A percentile compares a stretch with the other conserved stretches of the same genome.
Evolutionary conservation across 2,888 invertebrate species (phyloP).

Genomic region (Rhodophaea formosa): DNA sequence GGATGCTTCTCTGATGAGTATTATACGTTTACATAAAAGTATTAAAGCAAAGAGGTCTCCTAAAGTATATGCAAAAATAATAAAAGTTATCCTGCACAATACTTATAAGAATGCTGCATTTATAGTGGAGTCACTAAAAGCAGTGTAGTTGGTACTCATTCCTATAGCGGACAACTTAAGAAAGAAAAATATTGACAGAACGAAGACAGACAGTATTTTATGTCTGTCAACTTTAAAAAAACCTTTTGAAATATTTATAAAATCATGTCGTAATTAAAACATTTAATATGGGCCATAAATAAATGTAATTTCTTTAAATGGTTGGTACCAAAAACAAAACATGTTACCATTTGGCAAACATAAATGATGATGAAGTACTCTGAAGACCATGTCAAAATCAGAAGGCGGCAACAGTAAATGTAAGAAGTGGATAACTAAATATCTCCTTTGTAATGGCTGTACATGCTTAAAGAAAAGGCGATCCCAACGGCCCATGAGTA

Average conservation of each 20-base stretch:
- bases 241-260: slow-evolving; percentile 22
- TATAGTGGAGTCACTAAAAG: slow-evolving; percentile 31
- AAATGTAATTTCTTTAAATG: not conserved
- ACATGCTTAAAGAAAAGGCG: not conserved
- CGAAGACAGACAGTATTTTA: not conserved
- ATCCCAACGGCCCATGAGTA: slow-evolving; percentile 15
- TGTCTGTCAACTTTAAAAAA: not conserved
- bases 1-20: slow-evolving; percentile 60
- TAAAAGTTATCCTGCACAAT: slow-evolving; percentile 45
- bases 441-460: not conserved
- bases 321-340: not conserved
- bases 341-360: too few relatives aligned
- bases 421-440: not conserved
- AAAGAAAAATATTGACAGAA: not conserved
- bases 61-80: slow-evolving; percentile 43
- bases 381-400: not conserved
- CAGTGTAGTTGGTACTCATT: slow-evolving; percentile 20
- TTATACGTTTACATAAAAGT: slow-evolving; percentile 47
- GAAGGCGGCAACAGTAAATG: too few relatives aligned
- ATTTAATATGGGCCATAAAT: not conserved
- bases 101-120: slow-evolving; percentile 47
- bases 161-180: not conserved
- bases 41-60: slow-evolving; percentile 38
- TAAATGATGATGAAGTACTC: not conserved
- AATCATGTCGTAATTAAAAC: slow-evolving; percentile 14